Evolutionary conservation across 2,888 invertebrate genomes (phyloP).

Genomic region (Xylota segnis): DNA sequence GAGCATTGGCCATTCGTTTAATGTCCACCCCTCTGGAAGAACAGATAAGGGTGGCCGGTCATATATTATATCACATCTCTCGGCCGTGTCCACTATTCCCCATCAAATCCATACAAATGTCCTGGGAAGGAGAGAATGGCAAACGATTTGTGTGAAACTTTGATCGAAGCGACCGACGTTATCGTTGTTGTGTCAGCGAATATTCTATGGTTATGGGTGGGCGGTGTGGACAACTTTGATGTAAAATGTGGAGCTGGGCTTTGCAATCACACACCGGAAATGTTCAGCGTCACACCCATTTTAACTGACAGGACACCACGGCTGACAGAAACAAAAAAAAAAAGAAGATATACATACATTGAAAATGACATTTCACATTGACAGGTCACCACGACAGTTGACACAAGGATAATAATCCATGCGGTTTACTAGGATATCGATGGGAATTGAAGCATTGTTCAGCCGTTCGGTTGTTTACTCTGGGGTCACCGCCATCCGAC

Average conservation of each 20-base stretch:
- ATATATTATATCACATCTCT: conserved; percentile 52
- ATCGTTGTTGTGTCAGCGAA: conserved; percentile 74
- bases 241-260: background rate
- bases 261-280: conserved; percentile 42
- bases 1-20: conserved; percentile 58
- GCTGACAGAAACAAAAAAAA: background rate
- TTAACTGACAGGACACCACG: conserved; percentile 13
- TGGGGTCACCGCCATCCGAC: conserved; percentile 6
- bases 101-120: conserved; percentile 47
- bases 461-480: conserved; percentile 33
- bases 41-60: conserved; percentile 55
- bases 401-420: conserved; percentile 48
- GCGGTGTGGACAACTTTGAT: conserved; percentile 31
- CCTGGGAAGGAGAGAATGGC: conserved; percentile 40
- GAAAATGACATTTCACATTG: conserved; percentile 45
- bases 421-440: conserved; percentile 22
- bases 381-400: conserved; percentile 60
- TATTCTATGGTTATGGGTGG: conserved; percentile 39
- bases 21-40: conserved; percentile 62
- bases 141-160: conserved; percentile 59
- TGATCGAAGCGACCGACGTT: conserved; percentile 65
- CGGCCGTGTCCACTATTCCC: conserved; percentile 18
- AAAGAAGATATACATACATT: no score
- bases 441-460: conserved; percentile 18
- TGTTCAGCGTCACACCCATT: conserved; percentile 33